phyloP scores from a whole-genome alignment of 2,797 vertebrate genomes.

The Kryptopterus vitreolus region DNA sequence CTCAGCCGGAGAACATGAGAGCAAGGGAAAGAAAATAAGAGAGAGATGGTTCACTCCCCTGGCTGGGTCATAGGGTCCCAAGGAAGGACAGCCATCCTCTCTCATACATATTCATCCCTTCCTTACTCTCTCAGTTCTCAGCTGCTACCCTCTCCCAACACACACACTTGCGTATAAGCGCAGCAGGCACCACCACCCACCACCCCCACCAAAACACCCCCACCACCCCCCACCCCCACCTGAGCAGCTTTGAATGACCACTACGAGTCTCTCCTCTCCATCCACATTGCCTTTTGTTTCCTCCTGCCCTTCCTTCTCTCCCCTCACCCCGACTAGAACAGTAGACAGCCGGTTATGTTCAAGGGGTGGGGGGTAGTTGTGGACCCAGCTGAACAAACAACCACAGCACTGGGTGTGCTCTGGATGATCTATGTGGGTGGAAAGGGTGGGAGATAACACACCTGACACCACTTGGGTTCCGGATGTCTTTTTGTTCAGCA shows the following conservation, averaged over 20 bases:
- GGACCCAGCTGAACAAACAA: conserved; percentile 53
- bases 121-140: conserved; percentile 43
- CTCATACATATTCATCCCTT: conserved; percentile 61
- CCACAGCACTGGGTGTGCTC: conserved; percentile 28
- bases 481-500: conserved; percentile 20
- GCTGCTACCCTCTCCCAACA: conserved; percentile 32
- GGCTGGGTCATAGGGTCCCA: conserved; percentile 47
- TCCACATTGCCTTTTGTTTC: conserved; percentile 50
- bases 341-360: conserved; percentile 33
- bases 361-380: neutral
- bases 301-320: conserved; percentile 25
- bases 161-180: conserved; percentile 16
- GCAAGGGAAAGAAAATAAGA: neutral
- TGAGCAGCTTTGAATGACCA: conserved; percentile 43
- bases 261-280: conserved; percentile 49
- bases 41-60: conserved; percentile 36
- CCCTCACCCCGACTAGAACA: conserved; percentile 31
- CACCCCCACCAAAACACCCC: too few species aligned
- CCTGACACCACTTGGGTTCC: conserved; percentile 41
- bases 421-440: neutral
- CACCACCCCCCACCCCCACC: too few species aligned
- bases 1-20: conserved; percentile 37
- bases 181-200: conserved; percentile 19
- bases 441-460: conserved; percentile 32
- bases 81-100: conserved; percentile 55